Base-by-base conservation (phyloP, 2,888 invertebrate genomes). In the Oasisia sp. region DNA sequence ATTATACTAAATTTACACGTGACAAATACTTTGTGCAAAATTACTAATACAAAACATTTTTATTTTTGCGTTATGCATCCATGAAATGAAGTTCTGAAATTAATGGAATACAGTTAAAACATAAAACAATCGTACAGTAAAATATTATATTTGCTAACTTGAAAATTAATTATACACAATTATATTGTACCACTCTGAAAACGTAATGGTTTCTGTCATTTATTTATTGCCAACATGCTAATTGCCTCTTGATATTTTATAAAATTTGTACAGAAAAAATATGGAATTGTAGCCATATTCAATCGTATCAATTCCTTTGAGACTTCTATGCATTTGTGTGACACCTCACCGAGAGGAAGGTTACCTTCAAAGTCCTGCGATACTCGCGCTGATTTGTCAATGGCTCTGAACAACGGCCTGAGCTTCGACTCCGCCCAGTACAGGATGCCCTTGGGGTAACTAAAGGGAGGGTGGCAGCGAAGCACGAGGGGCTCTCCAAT, bases 331-430 rank as follows among this genome's bases (percentile, higher is more conserved):
- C 38, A 74, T 7, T 74, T 74, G n/a, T 19, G 38, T 74, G 19
- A 74, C 27, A 19, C 27, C 27, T 27, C 27, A 74, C 14, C 27
- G 50, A 56, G 32, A 38, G 38, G 32, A 58, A 9, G 90, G 90
- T 14, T 89, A 93, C 93, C 93, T n/a, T 92, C 89, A 90, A 91
- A 93, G 90, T 94, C 94, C 32, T 92, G 89, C 7, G 93, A 91
- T 58, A 93, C 91, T 50, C 94, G 90, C 58, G 91, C 91, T 32
- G 56, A 89, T 90, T 92, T 91, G 12, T 91, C 89, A 50, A 92
- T 89, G 8, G 93, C 92, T 9, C 19, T 91, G 74, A 92, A 89
- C 58, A 92, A 92, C 32, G 90, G 92, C 14, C 92, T 91, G 44
- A 91, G 91, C 19, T 89, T 91, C 90, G 91, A 91, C 32, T 90